Conservation (phyloP, 2,113 vertebrate genomes). For the Solenodon paradoxus region DNA sequence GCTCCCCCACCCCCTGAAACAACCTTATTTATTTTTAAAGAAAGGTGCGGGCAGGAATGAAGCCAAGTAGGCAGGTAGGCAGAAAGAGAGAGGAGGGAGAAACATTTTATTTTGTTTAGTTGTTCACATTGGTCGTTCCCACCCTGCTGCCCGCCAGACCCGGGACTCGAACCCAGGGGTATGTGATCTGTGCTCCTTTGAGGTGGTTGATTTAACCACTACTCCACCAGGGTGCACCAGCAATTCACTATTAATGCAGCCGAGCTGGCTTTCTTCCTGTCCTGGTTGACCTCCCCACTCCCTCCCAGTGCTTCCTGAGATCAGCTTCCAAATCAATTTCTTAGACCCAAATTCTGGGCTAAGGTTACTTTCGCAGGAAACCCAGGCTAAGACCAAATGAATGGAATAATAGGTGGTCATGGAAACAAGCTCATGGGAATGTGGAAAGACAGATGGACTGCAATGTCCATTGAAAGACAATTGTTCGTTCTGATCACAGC, state of each 20-base stretch:
- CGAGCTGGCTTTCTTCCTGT: neutral
- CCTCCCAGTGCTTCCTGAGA: neutral
- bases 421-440: neutral
- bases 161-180: too few species aligned
- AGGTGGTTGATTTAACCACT: too few species aligned
- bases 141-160: too few species aligned
- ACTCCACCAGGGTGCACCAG: too few species aligned
- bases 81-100: too few species aligned
- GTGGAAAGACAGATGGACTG: neutral
- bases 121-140: too few species aligned
- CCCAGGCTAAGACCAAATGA: neutral
- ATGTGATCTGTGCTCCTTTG: too few species aligned
- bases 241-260: neutral
- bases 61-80: too few species aligned
- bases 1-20: accelerated
- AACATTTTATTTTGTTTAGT: too few species aligned
- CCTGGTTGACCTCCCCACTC: neutral
- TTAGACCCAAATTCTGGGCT: neutral
- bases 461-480: neutral
- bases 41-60: too few species aligned
- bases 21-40: too few species aligned
- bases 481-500: neutral
- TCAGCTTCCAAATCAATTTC: neutral
- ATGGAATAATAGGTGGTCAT: neutral
- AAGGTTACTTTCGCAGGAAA: neutral